These are phyloP conservation scores for Cyanoderma ruficeps DNA, from an alignment of 2,113 vertebrate genomes.

Conservation along the genomic window DNA sequence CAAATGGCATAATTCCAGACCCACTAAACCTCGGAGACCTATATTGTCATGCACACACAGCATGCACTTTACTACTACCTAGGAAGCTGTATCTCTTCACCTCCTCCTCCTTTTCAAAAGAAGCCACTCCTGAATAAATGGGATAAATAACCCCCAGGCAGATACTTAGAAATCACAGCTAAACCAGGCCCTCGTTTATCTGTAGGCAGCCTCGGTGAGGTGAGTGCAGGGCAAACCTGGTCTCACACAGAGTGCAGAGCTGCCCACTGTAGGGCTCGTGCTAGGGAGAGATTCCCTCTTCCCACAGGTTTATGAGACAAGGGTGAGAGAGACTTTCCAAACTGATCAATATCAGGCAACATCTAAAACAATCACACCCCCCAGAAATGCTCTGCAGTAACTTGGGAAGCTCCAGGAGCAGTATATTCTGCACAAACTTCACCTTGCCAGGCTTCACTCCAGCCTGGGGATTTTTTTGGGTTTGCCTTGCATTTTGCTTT, in stretches of 20 bases:
- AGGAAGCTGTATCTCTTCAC: slow-evolving; percentile 19
- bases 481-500: neutral
- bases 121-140: slow-evolving; percentile 11
- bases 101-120: slow-evolving; percentile 4
- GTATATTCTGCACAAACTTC: neutral
- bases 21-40: slow-evolving; percentile 50
- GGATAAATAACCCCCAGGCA: slow-evolving; percentile 23
- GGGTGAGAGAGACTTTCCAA: neutral
- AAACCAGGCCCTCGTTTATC: neutral
- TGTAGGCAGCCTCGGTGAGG: neutral
- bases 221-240: neutral
- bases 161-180: slow-evolving; percentile 3
- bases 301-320: neutral
- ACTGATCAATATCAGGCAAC: neutral
- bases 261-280: neutral
- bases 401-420: neutral
- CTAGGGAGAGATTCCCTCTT: neutral
- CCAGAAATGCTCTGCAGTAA: neutral
- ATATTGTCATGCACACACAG: neutral
- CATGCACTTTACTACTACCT: neutral
- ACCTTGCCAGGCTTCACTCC: neutral
- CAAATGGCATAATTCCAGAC: slow-evolving; percentile 42
- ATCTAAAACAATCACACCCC: neutral
- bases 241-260: neutral
- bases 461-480: neutral